A percentile compares a stretch with the other conserved stretches of the same genome.
phyloP scores from a whole-genome alignment of 2,113 vertebrate genomes.

The Lutjanus erythropterus region DNA sequence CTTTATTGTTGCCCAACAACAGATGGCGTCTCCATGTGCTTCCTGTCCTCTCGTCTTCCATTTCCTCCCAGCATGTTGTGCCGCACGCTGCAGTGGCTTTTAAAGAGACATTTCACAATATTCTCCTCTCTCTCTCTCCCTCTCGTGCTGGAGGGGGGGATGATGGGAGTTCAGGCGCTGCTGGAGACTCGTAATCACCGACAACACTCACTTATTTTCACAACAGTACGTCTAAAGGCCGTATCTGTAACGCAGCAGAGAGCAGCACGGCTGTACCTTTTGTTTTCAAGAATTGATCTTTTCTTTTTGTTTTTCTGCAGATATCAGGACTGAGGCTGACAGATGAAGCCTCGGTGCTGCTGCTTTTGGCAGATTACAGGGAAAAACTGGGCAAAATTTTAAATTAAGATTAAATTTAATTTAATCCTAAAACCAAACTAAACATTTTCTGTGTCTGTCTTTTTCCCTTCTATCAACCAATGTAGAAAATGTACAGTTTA shows the following conservation, averaged over 20 bases:
- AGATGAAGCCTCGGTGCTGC: not conserved
- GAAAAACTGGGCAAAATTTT: not conserved
- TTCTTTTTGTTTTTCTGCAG: not conserved
- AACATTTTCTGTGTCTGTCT: not conserved
- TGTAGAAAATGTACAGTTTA: not conserved
- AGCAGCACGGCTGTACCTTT: not conserved
- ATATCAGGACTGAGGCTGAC: not conserved
- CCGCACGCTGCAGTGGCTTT: slow-evolving; percentile 26
- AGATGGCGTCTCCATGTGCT: slow-evolving; percentile 77
- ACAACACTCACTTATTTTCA: slow-evolving; percentile 22
- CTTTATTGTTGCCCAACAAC: slow-evolving; percentile 66
- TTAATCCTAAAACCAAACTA: not conserved
- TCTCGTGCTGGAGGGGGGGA: slow-evolving; percentile 14
- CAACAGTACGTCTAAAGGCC: slow-evolving; percentile 19
- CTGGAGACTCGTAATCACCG: slow-evolving; percentile 27
- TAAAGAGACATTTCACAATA: slow-evolving; percentile 53
- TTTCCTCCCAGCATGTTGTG: slow-evolving; percentile 62
- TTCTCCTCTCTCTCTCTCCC: slow-evolving; percentile 17
- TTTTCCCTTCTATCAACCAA: not conserved
- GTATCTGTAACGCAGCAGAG: slow-evolving; percentile 4
- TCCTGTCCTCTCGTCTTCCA: slow-evolving; percentile 62
- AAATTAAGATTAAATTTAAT: no score
- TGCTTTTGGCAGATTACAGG: not conserved
- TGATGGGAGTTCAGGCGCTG: not conserved
- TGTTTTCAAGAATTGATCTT: not conserved